These are phyloP conservation scores for Drosophila kohkoa DNA, from an alignment of 1,140 invertebrate genomes.

Conservation along the genomic window DNA sequence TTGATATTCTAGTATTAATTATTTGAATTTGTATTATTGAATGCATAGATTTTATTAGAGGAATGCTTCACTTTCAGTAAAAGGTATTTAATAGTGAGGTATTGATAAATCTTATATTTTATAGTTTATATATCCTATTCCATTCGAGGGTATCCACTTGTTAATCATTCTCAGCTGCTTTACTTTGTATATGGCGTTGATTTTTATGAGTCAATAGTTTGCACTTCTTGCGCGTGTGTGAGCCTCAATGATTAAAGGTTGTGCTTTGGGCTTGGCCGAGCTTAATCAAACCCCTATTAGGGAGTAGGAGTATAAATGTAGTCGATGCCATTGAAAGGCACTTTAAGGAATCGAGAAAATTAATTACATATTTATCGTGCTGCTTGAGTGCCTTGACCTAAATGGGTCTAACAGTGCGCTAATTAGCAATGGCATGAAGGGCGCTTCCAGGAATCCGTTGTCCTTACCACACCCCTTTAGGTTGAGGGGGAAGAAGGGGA, in stretches of 20 bases:
- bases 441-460: slow-evolving; percentile 8
- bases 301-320: background rate
- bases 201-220: slow-evolving; percentile 69
- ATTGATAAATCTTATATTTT: no score
- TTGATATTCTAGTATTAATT: no score
- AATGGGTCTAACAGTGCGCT: slow-evolving; percentile 41
- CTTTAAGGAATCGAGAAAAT: slow-evolving; percentile 45
- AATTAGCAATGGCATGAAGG: slow-evolving; percentile 28
- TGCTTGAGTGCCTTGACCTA: slow-evolving; percentile 54
- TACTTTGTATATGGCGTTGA: slow-evolving; percentile 47
- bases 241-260: background rate
- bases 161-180: background rate
- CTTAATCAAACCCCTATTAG: background rate
- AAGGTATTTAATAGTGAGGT: no score
- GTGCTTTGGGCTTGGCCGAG: slow-evolving; percentile 10
- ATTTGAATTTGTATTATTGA: no score
- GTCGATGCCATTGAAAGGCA: slow-evolving; percentile 5
- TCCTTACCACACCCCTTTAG: background rate
- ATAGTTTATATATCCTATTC: no score
- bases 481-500: background rate
- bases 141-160: background rate
- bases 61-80: no score
- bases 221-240: slow-evolving; percentile 15
- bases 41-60: no score
- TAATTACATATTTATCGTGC: slow-evolving; percentile 62